Evolutionary conservation across 2,113 vertebrate species (phyloP).

Genomic region (Apeltes quadracus): DNA sequence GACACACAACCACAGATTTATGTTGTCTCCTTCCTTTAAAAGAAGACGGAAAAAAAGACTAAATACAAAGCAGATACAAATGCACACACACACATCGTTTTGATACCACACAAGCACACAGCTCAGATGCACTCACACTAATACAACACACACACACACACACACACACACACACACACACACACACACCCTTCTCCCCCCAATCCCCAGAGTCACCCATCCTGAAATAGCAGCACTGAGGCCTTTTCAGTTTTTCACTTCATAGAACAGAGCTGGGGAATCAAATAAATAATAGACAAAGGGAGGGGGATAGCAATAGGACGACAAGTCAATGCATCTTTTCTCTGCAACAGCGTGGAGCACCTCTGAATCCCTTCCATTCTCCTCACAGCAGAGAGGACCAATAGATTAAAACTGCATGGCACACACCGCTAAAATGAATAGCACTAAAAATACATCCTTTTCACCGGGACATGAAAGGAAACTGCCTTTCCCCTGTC

Average conservation of each 20-base stretch:
- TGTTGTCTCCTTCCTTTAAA: constrained; percentile 4
- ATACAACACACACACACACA: constrained; percentile 31
- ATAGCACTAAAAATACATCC: constrained; percentile 80
- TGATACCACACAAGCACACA: constrained; percentile 36
- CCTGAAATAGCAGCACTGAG: constrained; percentile 75
- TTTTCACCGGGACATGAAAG: constrained; percentile 80
- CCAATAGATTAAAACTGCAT: constrained; percentile 80
- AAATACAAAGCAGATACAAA: constrained; percentile 51
- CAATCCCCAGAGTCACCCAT: constrained; percentile 59
- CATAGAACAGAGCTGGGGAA: constrained; percentile 68
- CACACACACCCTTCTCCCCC: constrained; percentile 32
- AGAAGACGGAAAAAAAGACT: not conserved
- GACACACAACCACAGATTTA: constrained; percentile 54
- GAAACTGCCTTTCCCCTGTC: constrained; percentile 80
- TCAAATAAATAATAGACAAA: constrained; percentile 80
- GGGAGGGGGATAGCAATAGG: constrained; percentile 72
- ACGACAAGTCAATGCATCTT: constrained; percentile 76
- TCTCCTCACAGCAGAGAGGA: constrained; percentile 64
- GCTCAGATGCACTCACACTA: constrained; percentile 35
- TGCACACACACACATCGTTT: constrained; percentile 23
- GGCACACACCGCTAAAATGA: constrained; percentile 75
- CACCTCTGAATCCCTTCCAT: constrained; percentile 72
- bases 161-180: too few relatives aligned
- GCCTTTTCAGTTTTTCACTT: constrained; percentile 77
- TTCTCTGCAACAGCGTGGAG: constrained; percentile 65